A percentile compares a stretch with the other conserved stretches of the same genome.
Evolutionary conservation across 2,113 vertebrate species (phyloP).

Genomic region (Eretmochelys imbricata): DNA sequence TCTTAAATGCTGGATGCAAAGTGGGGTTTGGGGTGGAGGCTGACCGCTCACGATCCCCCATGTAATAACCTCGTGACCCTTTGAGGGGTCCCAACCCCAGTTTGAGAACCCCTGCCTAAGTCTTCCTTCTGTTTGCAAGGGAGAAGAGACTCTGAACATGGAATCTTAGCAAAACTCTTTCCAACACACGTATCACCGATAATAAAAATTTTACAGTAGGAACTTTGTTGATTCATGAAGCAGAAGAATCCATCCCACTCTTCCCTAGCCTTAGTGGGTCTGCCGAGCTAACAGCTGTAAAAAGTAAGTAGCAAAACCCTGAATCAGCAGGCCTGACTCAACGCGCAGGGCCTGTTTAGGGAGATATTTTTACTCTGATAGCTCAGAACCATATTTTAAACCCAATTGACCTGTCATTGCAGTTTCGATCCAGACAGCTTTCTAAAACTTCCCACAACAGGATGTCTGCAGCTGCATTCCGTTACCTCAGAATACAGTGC

Average conservation of each 20-base stretch:
- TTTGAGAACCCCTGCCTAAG: no score
- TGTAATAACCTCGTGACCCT: no score
- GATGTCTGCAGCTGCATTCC: no score
- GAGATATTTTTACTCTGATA: not conserved
- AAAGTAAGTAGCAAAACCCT: not conserved
- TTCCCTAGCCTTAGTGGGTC: not conserved
- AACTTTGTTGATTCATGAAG: not conserved
- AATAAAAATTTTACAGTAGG: not conserved
- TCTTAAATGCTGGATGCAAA: no score
- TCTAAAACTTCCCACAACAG: no score
- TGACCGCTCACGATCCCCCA: no score
- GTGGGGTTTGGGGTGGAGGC: no score
- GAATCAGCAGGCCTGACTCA: not conserved
- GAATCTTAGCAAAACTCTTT: not conserved
- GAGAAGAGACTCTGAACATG: not conserved
- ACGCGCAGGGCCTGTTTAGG: not conserved
- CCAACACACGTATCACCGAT: not conserved
- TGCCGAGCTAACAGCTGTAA: not conserved
- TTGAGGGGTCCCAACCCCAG: no score
- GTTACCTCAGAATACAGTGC: not conserved
- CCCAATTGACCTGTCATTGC: not conserved
- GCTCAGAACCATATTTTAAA: not conserved
- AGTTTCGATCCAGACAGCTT: no score
- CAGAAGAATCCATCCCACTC: not conserved
- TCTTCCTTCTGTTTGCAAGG: no score